phyloP scores from a whole-genome alignment of 1,140 invertebrate species.

The Cyrtorhinus lividipennis region DNA sequence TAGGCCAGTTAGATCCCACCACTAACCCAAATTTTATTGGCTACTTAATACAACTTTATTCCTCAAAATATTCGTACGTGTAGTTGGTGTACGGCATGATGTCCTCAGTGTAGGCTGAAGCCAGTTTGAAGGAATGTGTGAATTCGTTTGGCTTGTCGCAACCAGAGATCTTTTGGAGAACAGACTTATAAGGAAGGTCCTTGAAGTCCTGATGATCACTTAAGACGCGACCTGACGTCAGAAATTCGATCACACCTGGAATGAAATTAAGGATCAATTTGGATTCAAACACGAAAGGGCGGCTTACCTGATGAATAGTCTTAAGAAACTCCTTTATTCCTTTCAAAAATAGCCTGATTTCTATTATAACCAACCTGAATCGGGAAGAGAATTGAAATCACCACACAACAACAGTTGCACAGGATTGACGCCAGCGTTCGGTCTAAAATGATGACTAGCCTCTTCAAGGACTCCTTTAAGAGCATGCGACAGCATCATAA shows the following conservation, averaged over 20 bases:
- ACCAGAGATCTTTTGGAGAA: slow-evolving; percentile 73
- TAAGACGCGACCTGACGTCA: slow-evolving; percentile 74
- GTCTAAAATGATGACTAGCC: slow-evolving; percentile 40
- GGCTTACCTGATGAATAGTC: too few species aligned
- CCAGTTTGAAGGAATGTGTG: slow-evolving; percentile 89
- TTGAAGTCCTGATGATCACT: slow-evolving; percentile 93
- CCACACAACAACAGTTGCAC: slow-evolving; percentile 93
- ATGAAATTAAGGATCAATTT: too few species aligned
- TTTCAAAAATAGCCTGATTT: too few species aligned
- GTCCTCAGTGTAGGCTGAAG: slow-evolving; percentile 84
- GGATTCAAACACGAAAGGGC: too few species aligned
- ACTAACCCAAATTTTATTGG: too few species aligned
- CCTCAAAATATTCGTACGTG: too few species aligned
- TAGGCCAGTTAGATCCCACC: too few species aligned
- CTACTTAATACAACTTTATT: too few species aligned
- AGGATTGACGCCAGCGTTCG: slow-evolving; percentile 60
- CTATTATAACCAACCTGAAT: too few species aligned
- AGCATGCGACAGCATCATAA: slow-evolving; percentile 96
- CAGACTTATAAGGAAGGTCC: slow-evolving; percentile 83
- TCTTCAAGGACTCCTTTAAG: slow-evolving; percentile 69
- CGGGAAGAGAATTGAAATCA: slow-evolving; percentile 96
- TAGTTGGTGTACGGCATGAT: slow-evolving; percentile 98
- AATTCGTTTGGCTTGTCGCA: slow-evolving; percentile 75
- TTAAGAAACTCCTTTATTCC: too few species aligned
- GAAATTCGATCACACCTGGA: slow-evolving; percentile 87